These are phyloP conservation scores for Sceliomorpha sp. DNA, from an alignment of 2,888 invertebrate species.

Conservation along the genomic window DNA sequence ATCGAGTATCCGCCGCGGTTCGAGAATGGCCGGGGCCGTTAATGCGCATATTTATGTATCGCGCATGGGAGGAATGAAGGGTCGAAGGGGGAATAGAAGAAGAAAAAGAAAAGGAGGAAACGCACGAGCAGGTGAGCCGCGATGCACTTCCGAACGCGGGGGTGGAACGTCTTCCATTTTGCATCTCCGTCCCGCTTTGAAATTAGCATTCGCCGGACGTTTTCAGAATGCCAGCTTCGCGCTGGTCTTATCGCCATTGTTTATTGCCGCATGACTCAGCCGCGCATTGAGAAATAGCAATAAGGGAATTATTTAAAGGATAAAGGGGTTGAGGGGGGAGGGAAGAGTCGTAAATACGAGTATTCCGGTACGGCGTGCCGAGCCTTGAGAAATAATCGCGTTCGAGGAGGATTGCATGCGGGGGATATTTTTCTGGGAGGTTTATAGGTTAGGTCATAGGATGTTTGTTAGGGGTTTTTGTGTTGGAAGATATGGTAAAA, in stretches of 20 bases:
- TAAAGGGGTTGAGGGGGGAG: no score
- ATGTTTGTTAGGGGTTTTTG: no score
- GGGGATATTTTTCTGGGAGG: no score
- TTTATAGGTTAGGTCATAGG: no score
- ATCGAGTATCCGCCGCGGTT: conserved; percentile 35
- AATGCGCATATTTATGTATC: conserved; percentile 30
- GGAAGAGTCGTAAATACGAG: neutral
- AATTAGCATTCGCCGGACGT: conserved; percentile 13
- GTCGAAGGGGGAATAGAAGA: no score
- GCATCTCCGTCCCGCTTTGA: neutral
- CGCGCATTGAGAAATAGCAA: conserved; percentile 6
- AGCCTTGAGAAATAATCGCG: neutral
- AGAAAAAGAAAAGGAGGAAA: neutral
- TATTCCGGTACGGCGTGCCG: neutral
- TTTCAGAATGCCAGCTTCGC: conserved; percentile 3
- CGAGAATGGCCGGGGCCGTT: conserved; percentile 5
- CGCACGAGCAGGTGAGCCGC: conserved; percentile 1
- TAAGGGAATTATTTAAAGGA: neutral
- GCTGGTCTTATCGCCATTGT: conserved; percentile 14
- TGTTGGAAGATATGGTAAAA: no score
- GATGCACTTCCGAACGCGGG: conserved; percentile 13
- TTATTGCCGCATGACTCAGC: conserved; percentile 5
- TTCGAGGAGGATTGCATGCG: no score
- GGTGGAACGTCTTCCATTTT: conserved; percentile 8
- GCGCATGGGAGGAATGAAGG: no score